A percentile compares a stretch with the other conserved stretches of the same genome.
Evolutionary conservation across 2,888 invertebrate species (phyloP).

Genomic region (Diplolepis rosae): DNA sequence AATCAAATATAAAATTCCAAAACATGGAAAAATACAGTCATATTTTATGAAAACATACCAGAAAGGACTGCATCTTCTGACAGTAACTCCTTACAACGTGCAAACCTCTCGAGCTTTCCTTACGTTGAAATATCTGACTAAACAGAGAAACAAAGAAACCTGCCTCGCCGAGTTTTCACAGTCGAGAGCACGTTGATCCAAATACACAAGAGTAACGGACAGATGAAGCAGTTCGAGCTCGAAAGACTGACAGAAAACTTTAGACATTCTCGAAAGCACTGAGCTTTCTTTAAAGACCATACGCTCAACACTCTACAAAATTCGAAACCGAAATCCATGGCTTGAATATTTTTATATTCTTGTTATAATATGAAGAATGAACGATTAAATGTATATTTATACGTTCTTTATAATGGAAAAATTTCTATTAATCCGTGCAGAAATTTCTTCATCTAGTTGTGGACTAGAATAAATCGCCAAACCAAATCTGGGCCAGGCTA

Average conservation of each 20-base stretch:
- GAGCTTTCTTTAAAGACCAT: not conserved
- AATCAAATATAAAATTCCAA: too few species aligned
- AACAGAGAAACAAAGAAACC: constrained; percentile 12
- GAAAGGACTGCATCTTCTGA: not conserved
- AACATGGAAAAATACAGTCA: too few species aligned
- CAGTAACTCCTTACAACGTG: not conserved
- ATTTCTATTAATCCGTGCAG: too few species aligned
- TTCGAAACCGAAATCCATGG: not conserved
- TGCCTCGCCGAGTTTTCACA: constrained; percentile 14
- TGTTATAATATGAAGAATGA: too few species aligned
- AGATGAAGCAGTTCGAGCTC: constrained; percentile 13
- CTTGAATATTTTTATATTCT: not conserved
- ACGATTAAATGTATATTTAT: too few species aligned
- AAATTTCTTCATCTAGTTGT: not conserved
- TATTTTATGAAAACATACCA: not conserved
- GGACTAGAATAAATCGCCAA: too few species aligned
- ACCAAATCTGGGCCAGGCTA: too few species aligned
- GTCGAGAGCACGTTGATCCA: constrained; percentile 19
- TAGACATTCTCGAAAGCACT: not conserved
- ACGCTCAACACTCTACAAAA: not conserved
- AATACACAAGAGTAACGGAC: constrained; percentile 25
- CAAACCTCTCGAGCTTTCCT: not conserved
- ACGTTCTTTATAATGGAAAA: too few species aligned
- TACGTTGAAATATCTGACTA: constrained; percentile 17
- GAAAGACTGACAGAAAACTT: not conserved